Base-by-base conservation (phyloP, 2,797 vertebrate species). In the Anguilla obscura region DNA sequence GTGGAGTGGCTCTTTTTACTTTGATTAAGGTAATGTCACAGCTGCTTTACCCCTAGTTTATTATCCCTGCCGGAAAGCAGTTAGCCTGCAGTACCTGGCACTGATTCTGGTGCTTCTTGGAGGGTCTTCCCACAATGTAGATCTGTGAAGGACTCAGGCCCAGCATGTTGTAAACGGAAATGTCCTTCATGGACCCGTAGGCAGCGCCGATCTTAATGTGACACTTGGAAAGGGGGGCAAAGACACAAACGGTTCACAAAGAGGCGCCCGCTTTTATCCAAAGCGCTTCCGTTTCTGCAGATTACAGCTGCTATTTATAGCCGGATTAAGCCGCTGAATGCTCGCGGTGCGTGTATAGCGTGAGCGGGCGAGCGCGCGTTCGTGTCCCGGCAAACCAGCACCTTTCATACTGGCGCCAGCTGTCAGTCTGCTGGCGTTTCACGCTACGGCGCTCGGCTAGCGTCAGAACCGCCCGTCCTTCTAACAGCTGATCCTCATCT, bases 131-230 rank as follows among this genome's bases (percentile, higher is more conserved):
- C 0, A 99, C 98, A 0, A 99, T 99, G 95, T 98, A 99, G 93
- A 99, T 99, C 91, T 99, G 97, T 0, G 97, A 95, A 88, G 98
- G 93, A 0, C 97, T 95, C 91, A 99, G 94, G 92, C 96, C 98
- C 90, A 99, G 97, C 93, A 98, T 92, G 90, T 95, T 97, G 94
- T 99, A 99, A 91, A 99, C 99, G 0, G 98, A 98, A 93, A 99
- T 98, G 92, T 99, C 99, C 97, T 99, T 99, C 60, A 97, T 99
- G 86, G 99, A 99, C 87, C 99, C 98, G 0, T 99, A 99, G 0
- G 98, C 98, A 0, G 98, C 98, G 0, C 98, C 97, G 90, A 98
- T 98, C 92, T 96, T 98, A 96, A 99, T 96, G 90, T 98, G 96
- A 91, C 97, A 94, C 98, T 99, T 3, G 40, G 45, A 85, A 58